Conservation (phyloP, 2,888 invertebrate species). For the Tenodera sinensis region DNA sequence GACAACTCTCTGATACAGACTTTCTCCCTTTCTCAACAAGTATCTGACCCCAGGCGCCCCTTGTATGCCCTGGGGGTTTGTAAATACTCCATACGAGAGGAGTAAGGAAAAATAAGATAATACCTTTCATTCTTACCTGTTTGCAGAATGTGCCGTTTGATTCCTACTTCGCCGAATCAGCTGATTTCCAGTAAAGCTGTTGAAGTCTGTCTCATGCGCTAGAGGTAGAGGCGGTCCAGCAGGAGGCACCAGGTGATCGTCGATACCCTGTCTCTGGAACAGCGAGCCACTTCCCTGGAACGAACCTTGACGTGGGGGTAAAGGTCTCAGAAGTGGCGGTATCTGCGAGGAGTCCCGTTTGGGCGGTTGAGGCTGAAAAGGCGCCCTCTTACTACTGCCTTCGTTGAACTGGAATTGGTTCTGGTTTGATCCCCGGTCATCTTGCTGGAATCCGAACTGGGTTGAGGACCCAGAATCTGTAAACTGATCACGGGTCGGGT, state of each 20-base stretch:
- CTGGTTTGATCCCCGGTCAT: not conserved
- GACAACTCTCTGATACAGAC: too few relatives aligned
- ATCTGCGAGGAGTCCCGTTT: not conserved
- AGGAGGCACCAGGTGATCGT: slow-evolving; percentile 13
- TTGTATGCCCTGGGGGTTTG: too few relatives aligned
- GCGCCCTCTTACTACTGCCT: not conserved
- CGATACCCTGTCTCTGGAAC: not conserved
- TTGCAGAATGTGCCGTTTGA: not conserved
- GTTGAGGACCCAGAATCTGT: not conserved
- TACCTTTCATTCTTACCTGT: not conserved
- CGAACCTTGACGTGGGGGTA: not conserved
- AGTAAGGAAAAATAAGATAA: too few relatives aligned
- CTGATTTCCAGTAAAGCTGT: slow-evolving; percentile 1
- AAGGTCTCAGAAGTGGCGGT: not conserved
- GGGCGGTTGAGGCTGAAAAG: not conserved
- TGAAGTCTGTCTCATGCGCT: not conserved
- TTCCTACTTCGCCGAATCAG: slow-evolving; percentile 10
- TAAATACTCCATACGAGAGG: too few relatives aligned
- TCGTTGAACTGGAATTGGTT: not conserved
- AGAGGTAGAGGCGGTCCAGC: slow-evolving; percentile 16
- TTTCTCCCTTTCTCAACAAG: too few relatives aligned
- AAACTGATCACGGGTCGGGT: not conserved
- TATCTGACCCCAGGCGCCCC: too few relatives aligned
- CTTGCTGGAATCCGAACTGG: not conserved
- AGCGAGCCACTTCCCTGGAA: not conserved